Conservation (phyloP, 2,888 invertebrate genomes). For the Acleris literana region DNA sequence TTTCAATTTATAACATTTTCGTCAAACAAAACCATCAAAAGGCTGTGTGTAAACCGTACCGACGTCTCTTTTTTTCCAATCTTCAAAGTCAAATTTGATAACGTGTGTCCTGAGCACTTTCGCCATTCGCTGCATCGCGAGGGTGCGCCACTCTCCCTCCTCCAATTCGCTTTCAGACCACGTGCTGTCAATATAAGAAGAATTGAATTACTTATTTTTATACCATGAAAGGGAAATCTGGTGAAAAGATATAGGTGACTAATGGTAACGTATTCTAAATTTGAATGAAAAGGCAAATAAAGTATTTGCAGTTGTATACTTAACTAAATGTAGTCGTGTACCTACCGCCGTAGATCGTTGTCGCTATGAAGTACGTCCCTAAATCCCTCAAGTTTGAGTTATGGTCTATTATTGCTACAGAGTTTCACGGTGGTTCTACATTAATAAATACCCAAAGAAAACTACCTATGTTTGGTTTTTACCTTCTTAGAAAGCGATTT, state of each 20-base stretch:
- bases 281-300: not conserved
- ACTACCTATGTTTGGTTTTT: too few species aligned
- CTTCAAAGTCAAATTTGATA: slow-evolving; percentile 85
- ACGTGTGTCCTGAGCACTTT: slow-evolving; percentile 86
- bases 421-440: too few species aligned
- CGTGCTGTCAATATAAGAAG: slow-evolving; percentile 47
- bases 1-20: too few species aligned
- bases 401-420: too few species aligned
- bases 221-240: not conserved
- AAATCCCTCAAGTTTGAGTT: too few species aligned
- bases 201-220: slow-evolving; percentile 13
- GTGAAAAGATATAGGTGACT: not conserved
- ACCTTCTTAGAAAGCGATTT: too few species aligned
- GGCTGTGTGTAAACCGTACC: slow-evolving; percentile 48
- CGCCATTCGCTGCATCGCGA: slow-evolving; percentile 83
- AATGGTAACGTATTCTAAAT: not conserved
- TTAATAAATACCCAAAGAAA: too few species aligned
- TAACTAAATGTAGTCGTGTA: too few species aligned
- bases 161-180: slow-evolving; percentile 75
- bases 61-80: slow-evolving; percentile 63
- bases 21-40: too few species aligned
- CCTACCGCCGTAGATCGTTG: too few species aligned
- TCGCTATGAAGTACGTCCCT: too few species aligned
- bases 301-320: not conserved
- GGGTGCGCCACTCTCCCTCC: slow-evolving; percentile 82